Conservation (phyloP, 2,797 vertebrate genomes). For the Pipistrellus pipistrellus region DNA sequence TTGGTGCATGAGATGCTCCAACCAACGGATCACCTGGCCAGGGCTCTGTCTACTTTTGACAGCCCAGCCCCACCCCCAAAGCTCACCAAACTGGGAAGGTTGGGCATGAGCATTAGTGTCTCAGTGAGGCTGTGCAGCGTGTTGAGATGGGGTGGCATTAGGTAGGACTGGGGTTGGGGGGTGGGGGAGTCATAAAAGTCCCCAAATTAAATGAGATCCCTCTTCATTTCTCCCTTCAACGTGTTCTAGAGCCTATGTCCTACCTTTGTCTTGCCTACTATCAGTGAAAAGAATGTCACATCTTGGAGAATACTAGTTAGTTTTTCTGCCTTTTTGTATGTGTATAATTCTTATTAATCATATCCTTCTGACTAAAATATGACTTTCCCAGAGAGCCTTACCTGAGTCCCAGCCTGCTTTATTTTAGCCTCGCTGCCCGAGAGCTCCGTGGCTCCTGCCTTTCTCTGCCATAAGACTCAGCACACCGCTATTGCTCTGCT, state of each 20-base stretch:
- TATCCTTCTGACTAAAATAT: neutral
- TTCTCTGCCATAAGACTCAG: neutral
- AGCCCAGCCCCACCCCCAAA: neutral
- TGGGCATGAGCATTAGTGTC: neutral
- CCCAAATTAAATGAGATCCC: neutral
- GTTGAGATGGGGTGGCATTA: neutral
- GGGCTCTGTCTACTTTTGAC: neutral
- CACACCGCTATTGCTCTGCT: neutral
- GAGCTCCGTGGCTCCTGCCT: neutral
- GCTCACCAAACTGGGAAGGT: neutral
- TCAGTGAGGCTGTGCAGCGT: neutral
- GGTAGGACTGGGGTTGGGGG: neutral
- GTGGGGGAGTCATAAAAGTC: neutral
- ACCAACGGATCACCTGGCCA: neutral
- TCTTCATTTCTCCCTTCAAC: neutral
- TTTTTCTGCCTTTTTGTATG: neutral
- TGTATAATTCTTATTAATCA: neutral
- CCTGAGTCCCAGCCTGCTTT: neutral
- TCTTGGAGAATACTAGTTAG: neutral
- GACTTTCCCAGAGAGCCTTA: neutral
- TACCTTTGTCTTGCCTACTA: neutral
- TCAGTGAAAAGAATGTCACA: neutral
- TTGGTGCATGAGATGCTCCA: neutral
- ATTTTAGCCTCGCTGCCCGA: neutral
- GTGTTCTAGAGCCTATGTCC: neutral